Conservation (phyloP, 1,140 invertebrate genomes). For the Papilio glaucus region DNA sequence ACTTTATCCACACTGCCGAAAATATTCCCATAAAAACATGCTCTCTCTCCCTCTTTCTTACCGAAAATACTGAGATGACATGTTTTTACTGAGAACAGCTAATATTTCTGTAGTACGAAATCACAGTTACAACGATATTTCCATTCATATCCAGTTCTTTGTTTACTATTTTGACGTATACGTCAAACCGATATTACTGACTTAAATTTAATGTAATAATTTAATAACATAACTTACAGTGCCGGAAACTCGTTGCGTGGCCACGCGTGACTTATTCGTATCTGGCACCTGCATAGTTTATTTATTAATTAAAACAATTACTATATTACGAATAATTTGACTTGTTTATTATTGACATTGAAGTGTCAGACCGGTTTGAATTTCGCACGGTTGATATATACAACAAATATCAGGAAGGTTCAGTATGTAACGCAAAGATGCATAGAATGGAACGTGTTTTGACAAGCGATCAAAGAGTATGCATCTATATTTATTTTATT, state of each 20-base stretch:
- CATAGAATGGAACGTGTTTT: conserved; percentile 9
- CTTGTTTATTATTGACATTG: background rate
- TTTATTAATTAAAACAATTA: background rate
- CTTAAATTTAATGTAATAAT: background rate
- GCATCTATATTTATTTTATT: no score
- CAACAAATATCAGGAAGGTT: background rate
- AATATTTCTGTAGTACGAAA: no score
- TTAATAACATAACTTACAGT: conserved; percentile 51
- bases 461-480: conserved; percentile 3
- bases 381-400: background rate
- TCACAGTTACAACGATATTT: background rate
- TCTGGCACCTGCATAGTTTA: conserved; percentile 53
- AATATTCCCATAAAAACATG: no score
- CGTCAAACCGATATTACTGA: background rate
- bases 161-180: conserved; percentile 4
- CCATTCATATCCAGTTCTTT: background rate
- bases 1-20: no score
- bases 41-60: no score
- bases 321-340: background rate
- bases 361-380: background rate
- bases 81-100: no score
- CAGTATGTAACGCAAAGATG: background rate
- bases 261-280: conserved; percentile 59
- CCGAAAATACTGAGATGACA: no score
- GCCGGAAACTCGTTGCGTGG: conserved; percentile 57